Conservation (phyloP, 2,113 vertebrate species). For the Tyto alba region DNA sequence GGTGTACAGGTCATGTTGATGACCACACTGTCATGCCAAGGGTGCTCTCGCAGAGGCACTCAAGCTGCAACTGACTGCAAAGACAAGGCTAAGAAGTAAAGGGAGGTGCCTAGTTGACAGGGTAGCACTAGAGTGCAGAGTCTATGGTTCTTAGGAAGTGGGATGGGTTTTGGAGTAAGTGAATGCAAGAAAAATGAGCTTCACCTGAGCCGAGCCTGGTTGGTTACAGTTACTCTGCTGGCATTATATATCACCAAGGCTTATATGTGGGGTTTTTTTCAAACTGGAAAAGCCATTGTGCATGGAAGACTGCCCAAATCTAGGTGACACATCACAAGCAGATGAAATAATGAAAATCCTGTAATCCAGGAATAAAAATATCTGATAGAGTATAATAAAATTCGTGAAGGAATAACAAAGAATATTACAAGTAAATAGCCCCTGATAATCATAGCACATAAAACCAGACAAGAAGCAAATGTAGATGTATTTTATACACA, state of each 20-base stretch:
- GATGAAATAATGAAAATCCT: not conserved
- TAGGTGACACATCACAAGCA: not conserved
- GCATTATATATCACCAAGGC: not conserved
- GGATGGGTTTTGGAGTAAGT: not conserved
- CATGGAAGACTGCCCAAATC: not conserved
- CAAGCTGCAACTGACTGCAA: rapidly evolving
- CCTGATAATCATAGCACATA: not conserved
- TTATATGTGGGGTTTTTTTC: not conserved
- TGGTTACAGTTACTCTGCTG: not conserved
- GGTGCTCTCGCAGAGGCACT: rapidly evolving
- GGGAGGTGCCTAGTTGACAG: not conserved
- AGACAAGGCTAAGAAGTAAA: not conserved
- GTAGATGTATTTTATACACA: not conserved
- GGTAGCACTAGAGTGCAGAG: not conserved
- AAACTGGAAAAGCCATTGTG: not conserved
- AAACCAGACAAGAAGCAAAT: not conserved
- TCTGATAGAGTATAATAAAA: not conserved
- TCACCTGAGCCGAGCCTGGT: not conserved
- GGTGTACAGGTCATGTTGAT: rapidly evolving
- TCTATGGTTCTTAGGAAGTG: not conserved
- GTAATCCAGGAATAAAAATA: not conserved
- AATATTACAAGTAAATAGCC: not conserved
- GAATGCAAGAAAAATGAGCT: not conserved
- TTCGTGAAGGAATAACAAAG: not conserved
- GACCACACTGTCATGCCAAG: rapidly evolving